Evolutionary conservation across 2,888 invertebrate genomes (phyloP), one percentile per base, ranked within the genome.

Genomic region (Lampropteryx suffumata): DNA sequence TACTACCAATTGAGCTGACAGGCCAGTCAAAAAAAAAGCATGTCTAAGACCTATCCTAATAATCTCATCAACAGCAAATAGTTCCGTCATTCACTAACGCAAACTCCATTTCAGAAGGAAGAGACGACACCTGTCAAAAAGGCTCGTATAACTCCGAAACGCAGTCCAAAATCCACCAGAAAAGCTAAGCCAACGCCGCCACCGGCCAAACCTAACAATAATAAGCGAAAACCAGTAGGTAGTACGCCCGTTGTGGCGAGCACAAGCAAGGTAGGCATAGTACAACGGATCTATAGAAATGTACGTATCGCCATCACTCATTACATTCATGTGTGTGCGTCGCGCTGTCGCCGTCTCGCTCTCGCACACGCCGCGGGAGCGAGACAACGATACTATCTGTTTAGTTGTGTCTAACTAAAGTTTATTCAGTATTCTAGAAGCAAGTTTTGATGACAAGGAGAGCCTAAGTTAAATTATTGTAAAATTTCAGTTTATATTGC

Each of bases 241-340:
- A 87, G 82, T 79, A 76, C 81, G 86, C 85, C 87, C 77, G 60
- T 56, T 55, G 82, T 78, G 83, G 81, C 88, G 77, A 69, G 67
- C 75, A 71, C 85, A 71, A 84, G 86, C 89, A 91, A 91, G 91
- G 91, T 91, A 91, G 91, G 91, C 91, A 90, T 91, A 83, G 90
- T 91, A 78, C 90, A 84, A 77, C 89, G 91, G 91, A 91, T 91
- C 79, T 91, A 91, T 91, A 89, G 86, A 91, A 82, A 90, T 86
- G 91, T 91, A 91, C 91, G 91, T 91, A 91, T 86, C 87, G 73
- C 78, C 83, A 84, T 79, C 87, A 70, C 71, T 71, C 80, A 84
- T 80, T 75, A 84, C 83, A 80, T 81, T 79, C 84, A 75, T 76
- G 76, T 76, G 69, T 65, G 69, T 67, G 61, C 46, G 46, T 55